Evolutionary conservation across 2,113 vertebrate species (phyloP).

Genomic region (Plecturocebus donacophilus): DNA sequence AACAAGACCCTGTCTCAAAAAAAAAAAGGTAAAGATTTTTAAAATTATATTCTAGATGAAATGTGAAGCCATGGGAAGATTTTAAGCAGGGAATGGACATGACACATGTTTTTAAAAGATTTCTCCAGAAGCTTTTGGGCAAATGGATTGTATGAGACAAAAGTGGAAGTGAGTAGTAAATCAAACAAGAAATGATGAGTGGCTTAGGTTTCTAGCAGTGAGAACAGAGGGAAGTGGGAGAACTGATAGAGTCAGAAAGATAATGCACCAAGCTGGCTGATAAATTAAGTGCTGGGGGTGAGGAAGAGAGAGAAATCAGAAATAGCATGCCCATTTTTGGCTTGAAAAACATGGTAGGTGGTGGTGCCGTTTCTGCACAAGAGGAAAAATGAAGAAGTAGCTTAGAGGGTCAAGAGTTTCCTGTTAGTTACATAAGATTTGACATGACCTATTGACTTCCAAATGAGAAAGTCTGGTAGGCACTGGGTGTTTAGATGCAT

Average conservation of each 20-base stretch:
- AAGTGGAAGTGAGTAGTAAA: background rate
- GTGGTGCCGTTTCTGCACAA: background rate
- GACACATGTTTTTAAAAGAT: background rate
- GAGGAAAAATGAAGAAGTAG: background rate
- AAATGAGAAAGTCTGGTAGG: background rate
- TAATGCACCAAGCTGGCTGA: background rate
- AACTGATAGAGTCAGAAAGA: background rate
- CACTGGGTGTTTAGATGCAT: background rate
- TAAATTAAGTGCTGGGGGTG: background rate
- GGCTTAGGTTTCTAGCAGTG: background rate
- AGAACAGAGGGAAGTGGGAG: background rate
- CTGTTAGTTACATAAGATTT: background rate
- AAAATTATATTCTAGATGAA: no score
- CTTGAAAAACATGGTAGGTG: background rate
- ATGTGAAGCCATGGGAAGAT: background rate
- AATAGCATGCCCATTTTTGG: background rate
- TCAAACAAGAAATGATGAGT: background rate
- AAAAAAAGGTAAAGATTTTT: background rate
- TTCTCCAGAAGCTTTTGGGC: background rate
- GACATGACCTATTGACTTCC: background rate
- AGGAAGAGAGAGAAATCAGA: background rate
- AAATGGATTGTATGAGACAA: background rate
- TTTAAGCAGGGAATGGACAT: background rate
- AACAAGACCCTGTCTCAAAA: no score
- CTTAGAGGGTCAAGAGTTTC: background rate